Percentiles rank a stretch among this genome's conserved stretches.
These are phyloP conservation scores for Ellobium chinense DNA, from an alignment of 2,888 invertebrate genomes.

Conservation along the genomic window DNA sequence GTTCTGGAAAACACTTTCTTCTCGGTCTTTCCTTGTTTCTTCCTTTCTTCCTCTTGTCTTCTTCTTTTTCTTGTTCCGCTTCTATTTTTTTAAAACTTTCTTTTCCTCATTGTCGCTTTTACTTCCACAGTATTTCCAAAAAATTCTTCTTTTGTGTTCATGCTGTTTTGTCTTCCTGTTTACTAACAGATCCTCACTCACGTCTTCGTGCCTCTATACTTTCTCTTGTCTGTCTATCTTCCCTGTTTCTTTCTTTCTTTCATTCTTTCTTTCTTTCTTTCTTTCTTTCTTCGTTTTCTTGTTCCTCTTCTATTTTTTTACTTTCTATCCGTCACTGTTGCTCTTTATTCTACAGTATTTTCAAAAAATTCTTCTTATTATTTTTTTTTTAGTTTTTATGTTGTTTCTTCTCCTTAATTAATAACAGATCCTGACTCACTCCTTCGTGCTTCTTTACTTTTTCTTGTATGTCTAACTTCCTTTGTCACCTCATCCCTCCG, in stretches of 20 bases:
- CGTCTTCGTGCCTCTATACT: neutral
- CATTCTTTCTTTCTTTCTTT: neutral
- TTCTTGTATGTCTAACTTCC: neutral
- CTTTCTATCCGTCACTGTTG: neutral
- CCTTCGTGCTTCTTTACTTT: too few species aligned
- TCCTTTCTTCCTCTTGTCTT: neutral
- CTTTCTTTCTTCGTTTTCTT: neutral
- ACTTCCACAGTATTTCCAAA: neutral
- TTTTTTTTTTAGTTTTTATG: too few species aligned
- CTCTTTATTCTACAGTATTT: neutral
- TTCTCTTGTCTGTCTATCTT: neutral
- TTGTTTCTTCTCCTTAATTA: too few species aligned
- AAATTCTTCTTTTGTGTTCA: neutral
- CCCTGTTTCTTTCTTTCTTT: neutral
- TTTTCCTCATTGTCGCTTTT: neutral
- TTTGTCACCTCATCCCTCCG: neutral
- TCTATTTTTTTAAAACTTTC: neutral
- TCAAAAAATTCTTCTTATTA: too few species aligned
- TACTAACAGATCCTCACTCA: neutral
- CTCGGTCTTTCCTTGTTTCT: conserved; percentile 11
- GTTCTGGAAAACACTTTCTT: neutral
- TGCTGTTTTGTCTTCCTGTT: neutral
- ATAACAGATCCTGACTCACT: too few species aligned
- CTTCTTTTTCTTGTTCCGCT: neutral
- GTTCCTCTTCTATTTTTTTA: neutral